Evolutionary conservation across 2,888 invertebrate genomes (phyloP), one percentile per base, ranked within the genome.

Genomic region (Mycalesis mineus): DNA sequence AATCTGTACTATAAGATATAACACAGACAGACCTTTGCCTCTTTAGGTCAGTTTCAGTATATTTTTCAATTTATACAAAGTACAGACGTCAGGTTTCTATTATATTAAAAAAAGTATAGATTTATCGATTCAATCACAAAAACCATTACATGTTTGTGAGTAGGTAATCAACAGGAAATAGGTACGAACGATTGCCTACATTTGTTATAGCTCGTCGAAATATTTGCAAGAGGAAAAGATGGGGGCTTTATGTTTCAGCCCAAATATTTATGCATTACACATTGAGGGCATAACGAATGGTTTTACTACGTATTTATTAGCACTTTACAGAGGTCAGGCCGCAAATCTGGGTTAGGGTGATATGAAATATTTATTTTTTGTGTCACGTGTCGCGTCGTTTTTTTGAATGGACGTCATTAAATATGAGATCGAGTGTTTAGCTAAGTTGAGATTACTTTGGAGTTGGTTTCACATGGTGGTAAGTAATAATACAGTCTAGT

Each of bases 251-350:
- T 47, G 33, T 33, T 33, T 47, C 31, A 47, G 31, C 31, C 45
- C 47, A 47, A 47, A 47, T 47, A 33, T 47, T 33, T 33, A 31
- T 31, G 15, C 15, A 45, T 31, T 31, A 47, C 47, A 33, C 31
- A 33, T 15, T 11, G 47, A 47, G 47, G 33, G 1, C 47, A 15
- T 47, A 33, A 47, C 15, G 15, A 45, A 47, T 33, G 47, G 33
- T 31, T 47, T 47, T 47, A 33, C 33, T 33, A 33, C 47, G 15
- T 33, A 33, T 47, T 33, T 47, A 47, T 47, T 47, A 47, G 31
- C 47, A 33, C 47, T 33, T 33, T 11, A 15, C 15, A 15, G 47
- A 47, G 47, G 47, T 47, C 47, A 47, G 15, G 11, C 45, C 9
- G 31, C 15, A 15, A 45, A 45, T 47, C 47, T 47, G 47, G 47